These are phyloP conservation scores for Pristionchus arcanus DNA, from an alignment of 2,888 invertebrate genomes.

Conservation along the genomic window DNA sequence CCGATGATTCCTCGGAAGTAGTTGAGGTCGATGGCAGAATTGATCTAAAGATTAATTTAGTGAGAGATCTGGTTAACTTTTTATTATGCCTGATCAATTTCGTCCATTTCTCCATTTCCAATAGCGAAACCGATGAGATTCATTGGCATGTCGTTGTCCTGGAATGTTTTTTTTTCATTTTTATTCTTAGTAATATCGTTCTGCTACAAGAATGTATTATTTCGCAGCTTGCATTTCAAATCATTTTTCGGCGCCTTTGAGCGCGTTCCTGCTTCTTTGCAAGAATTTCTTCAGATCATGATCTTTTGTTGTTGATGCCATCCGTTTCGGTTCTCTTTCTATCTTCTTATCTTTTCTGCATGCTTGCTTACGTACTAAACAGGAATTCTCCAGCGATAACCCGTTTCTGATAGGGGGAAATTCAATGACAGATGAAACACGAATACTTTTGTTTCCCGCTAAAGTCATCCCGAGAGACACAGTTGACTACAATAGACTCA, in stretches of 20 bases:
- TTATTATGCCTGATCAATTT: conserved; percentile 58
- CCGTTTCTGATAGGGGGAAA: neutral
- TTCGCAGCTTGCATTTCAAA: no score
- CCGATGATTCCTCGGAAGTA: conserved; percentile 73
- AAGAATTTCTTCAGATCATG: no score
- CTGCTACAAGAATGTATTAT: no score
- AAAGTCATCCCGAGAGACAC: neutral
- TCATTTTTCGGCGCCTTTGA: no score
- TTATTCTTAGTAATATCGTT: no score
- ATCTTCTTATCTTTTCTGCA: neutral
- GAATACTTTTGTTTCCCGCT: neutral
- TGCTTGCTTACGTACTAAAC: neutral
- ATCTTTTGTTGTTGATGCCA: no score
- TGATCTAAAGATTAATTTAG: conserved; percentile 55
- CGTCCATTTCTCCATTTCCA: conserved; percentile 76
- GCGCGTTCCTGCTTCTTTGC: no score
- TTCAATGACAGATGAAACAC: neutral
- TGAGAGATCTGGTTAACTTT: neutral
- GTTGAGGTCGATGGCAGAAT: conserved; percentile 69
- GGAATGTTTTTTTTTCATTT: neutral
- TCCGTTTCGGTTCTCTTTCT: no score
- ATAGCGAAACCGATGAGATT: conserved; percentile 75
- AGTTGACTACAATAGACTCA: neutral
- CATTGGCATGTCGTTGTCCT: conserved; percentile 25
- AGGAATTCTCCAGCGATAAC: neutral